phyloP scores from a whole-genome alignment of 1,140 invertebrate genomes.

The Rhopalosiphum maidis region DNA sequence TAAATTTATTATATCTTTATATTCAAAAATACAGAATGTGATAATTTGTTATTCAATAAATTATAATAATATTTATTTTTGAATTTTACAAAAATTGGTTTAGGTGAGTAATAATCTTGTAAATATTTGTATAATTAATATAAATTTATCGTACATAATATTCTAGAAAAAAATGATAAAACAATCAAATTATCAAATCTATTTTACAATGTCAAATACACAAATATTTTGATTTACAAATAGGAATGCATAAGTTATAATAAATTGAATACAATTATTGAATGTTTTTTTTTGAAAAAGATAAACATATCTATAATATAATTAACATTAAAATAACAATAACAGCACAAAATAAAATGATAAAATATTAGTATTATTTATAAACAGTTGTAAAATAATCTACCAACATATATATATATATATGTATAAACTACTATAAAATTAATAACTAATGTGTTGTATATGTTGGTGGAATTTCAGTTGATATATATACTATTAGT shows the following conservation, averaged over 20 bases:
- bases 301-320: background rate
- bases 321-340: constrained; percentile 11
- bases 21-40: background rate
- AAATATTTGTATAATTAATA: background rate
- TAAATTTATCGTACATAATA: background rate
- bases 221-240: background rate
- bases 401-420: too few relatives aligned
- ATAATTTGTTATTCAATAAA: background rate
- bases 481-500: background rate
- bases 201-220: background rate
- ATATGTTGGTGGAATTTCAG: background rate
- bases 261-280: background rate
- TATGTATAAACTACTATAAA: background rate
- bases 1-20: background rate
- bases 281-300: background rate
- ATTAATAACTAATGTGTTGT: background rate
- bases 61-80: background rate
- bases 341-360: background rate
- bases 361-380: background rate
- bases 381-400: background rate
- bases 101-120: background rate
- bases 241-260: background rate
- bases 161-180: too few relatives aligned
- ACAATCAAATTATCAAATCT: background rate
- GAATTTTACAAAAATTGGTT: background rate